A percentile compares a stretch with the other conserved stretches of the same genome.
These are phyloP conservation scores for Chondrilla cf. caribensis DNA, from an alignment of 37 sponge, comb jelly and placozoan genomes.

Conservation along the genomic window DNA sequence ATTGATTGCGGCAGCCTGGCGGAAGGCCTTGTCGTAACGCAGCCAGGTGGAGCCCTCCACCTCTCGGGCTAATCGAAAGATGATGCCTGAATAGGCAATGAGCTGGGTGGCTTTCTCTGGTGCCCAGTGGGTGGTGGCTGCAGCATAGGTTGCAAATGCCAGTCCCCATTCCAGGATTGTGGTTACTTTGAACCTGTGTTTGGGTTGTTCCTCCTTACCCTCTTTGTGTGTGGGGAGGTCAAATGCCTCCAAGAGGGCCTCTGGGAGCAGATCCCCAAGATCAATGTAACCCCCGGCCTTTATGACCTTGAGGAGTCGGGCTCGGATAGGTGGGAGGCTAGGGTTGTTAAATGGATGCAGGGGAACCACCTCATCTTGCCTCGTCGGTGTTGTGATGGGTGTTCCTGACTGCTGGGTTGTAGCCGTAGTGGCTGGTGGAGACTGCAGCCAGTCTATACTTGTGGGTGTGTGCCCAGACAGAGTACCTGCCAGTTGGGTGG, in stretches of 20 bases:
- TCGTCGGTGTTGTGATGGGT: not conserved
- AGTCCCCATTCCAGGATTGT: slow-evolving; percentile 14
- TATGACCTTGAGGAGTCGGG: slow-evolving; percentile 5
- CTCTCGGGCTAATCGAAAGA: not conserved
- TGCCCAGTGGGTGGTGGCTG: not conserved
- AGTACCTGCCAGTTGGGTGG: not conserved
- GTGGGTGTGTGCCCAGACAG: slow-evolving; percentile 15
- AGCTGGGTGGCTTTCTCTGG: slow-evolving; percentile 8
- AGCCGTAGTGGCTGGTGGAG: not conserved
- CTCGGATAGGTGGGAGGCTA: slow-evolving; percentile 19
- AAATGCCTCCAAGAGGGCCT: slow-evolving; percentile 7
- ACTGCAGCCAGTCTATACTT: not conserved
- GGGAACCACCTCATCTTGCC: not conserved
- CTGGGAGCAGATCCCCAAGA: slow-evolving; percentile 24
- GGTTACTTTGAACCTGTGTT: not conserved
- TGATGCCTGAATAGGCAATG: slow-evolving; percentile 11
- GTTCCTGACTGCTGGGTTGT: not conserved
- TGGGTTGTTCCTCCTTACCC: slow-evolving; percentile 1
- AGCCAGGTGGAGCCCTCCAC: not conserved
- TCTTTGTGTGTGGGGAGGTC: not conserved
- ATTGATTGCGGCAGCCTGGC: slow-evolving; percentile 19
- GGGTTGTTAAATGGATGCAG: slow-evolving; percentile 17
- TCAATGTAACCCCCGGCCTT: slow-evolving; percentile 17
- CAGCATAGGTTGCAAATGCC: slow-evolving; percentile 14
- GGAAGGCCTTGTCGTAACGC: slow-evolving; percentile 19